Conservation (phyloP, 2,888 invertebrate genomes). For the Acanthococcus lagerstroemiae region DNA sequence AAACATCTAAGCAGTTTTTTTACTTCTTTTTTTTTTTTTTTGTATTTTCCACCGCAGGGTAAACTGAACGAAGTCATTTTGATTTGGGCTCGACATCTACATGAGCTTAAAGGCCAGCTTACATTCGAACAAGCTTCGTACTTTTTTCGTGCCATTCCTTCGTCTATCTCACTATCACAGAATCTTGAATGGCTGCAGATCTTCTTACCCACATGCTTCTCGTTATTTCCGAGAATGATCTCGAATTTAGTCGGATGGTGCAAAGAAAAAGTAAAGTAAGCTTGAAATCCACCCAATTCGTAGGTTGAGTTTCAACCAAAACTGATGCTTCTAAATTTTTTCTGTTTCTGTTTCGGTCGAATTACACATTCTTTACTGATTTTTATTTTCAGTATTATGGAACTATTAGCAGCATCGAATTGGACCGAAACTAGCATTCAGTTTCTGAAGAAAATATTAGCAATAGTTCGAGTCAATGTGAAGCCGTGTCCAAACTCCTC, state of each 20-base stretch:
- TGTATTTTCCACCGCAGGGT: conserved; percentile 39
- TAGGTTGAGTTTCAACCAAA: no score
- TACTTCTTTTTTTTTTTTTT: neutral
- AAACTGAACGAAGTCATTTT: conserved; percentile 40
- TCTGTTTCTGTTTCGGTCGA: neutral
- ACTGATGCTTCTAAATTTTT: neutral
- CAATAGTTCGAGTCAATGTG: conserved; percentile 10
- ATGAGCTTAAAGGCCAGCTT: conserved; percentile 38
- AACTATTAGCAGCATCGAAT: neutral
- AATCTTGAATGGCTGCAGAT: conserved; percentile 41
- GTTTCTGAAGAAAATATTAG: conserved; percentile 19
- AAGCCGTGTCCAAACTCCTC: neutral
- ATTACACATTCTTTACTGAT: neutral
- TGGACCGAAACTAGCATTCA: conserved; percentile 14
- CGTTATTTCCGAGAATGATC: conserved; percentile 38
- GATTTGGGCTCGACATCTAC: conserved; percentile 42
- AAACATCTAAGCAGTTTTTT: no score
- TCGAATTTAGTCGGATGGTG: conserved; percentile 36
- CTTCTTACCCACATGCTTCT: conserved; percentile 40
- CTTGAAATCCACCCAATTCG: no score
- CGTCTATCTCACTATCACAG: conserved; percentile 34
- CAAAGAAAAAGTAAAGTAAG: conserved; percentile 27
- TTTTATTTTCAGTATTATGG: conserved; percentile 13
- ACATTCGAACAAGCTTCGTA: conserved; percentile 35
- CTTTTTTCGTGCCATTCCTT: conserved; percentile 36